Evolutionary conservation across 2,113 vertebrate species (phyloP).

Genomic region (Guaruba guarouba): DNA sequence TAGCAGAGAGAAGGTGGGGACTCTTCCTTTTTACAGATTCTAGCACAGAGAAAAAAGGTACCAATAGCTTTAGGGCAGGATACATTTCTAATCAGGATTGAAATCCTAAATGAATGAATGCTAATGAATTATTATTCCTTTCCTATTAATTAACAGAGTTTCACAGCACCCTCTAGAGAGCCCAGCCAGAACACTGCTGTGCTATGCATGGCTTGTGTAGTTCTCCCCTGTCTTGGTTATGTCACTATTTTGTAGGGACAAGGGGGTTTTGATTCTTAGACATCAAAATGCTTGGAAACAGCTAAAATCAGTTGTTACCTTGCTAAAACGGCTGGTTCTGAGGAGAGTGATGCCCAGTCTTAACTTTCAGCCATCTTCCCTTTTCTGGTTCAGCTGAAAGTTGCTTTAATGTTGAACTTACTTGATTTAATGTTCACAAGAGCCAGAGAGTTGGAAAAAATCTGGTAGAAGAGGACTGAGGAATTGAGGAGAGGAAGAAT

Average conservation of each 20-base stretch:
- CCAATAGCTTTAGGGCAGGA: not conserved
- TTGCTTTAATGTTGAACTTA: slow-evolving; percentile 27
- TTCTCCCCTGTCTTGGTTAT: not conserved
- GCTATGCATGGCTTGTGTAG: not conserved
- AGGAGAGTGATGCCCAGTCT: not conserved
- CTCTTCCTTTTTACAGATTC: not conserved
- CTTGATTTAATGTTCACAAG: slow-evolving; percentile 23
- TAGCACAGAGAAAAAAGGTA: not conserved
- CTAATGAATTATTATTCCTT: slow-evolving; percentile 40
- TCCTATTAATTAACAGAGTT: slow-evolving; percentile 21
- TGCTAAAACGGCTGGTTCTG: not conserved
- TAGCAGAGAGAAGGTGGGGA: not conserved
- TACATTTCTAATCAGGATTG: slow-evolving; percentile 5
- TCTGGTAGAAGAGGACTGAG: not conserved
- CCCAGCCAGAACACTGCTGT: not conserved
- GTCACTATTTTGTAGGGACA: not conserved
- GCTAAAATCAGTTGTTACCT: slow-evolving; percentile 12
- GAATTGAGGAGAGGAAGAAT: not conserved
- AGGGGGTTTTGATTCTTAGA: not conserved
- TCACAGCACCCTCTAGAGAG: slow-evolving; percentile 24
- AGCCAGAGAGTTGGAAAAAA: not conserved
- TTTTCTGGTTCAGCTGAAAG: slow-evolving; percentile 27
- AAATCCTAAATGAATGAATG: slow-evolving; percentile 26
- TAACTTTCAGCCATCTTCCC: not conserved
- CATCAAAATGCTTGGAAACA: slow-evolving; percentile 39